These are phyloP conservation scores for Pheucticus melanocephalus DNA, from an alignment of 2,113 vertebrate genomes.

Conservation along the genomic window DNA sequence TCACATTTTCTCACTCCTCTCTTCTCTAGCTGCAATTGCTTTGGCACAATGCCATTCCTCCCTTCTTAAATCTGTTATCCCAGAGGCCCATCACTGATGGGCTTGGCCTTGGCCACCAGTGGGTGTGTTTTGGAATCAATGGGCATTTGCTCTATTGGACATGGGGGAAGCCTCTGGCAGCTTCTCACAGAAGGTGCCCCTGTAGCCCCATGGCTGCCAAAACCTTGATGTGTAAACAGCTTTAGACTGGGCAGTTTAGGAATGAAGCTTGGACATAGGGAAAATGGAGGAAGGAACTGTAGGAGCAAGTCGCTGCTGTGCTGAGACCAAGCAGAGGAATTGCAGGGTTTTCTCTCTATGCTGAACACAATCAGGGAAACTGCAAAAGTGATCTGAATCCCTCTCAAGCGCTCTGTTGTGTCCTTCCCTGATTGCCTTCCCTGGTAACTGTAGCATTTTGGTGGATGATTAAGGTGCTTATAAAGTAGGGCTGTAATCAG, in stretches of 20 bases:
- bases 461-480: background rate
- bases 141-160: background rate
- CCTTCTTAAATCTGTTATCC: background rate
- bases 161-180: background rate
- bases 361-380: background rate
- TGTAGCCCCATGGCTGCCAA: background rate
- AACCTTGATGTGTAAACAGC: background rate
- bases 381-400: background rate
- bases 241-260: background rate
- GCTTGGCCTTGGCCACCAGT: background rate
- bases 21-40: background rate
- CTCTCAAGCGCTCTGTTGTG: background rate
- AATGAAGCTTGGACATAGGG: background rate
- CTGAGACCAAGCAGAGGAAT: background rate
- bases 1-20: background rate
- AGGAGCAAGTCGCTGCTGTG: background rate
- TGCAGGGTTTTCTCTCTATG: background rate
- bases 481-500: background rate
- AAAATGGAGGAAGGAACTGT: background rate
- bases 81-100: background rate
- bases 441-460: background rate
- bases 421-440: background rate
- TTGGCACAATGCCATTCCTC: fast-evolving
- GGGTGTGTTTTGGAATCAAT: background rate
- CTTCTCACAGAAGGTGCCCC: no score